A percentile compares a stretch with the other conserved stretches of the same genome.
These are phyloP conservation scores for Pteruthius melanotis DNA, from an alignment of 2,113 vertebrate species.

Conservation along the genomic window DNA sequence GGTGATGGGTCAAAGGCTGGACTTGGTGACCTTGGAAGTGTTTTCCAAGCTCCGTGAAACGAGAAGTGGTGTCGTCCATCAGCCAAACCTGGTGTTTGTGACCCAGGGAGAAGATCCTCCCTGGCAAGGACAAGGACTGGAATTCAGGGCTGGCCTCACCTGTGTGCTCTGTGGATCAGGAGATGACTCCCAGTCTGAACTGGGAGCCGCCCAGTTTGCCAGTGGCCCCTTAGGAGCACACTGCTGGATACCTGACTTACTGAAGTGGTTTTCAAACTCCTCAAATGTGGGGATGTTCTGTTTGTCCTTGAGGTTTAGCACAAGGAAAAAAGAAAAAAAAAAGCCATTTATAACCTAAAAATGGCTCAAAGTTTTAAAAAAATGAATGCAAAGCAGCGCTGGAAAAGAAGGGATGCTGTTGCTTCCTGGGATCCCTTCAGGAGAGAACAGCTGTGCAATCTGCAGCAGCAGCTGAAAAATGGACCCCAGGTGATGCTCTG, in stretches of 20 bases:
- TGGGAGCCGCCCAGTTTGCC: not conserved
- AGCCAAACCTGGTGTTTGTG: accelerated
- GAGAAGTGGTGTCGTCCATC: accelerated
- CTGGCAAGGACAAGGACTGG: accelerated
- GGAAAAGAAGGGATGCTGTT: accelerated
- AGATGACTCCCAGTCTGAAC: not conserved
- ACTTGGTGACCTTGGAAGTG: accelerated
- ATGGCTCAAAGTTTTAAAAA: not conserved
- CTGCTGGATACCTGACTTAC: accelerated
- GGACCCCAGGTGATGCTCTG: not conserved
- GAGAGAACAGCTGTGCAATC: not conserved
- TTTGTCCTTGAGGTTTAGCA: not conserved
- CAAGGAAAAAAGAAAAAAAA: no score
- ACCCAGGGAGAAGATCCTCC: accelerated
- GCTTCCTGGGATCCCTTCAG: not conserved
- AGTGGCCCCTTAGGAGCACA: accelerated
- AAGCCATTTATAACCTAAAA: not conserved
- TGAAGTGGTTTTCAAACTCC: not conserved
- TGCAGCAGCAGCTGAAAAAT: not conserved
- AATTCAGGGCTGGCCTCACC: not conserved
- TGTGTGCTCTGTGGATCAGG: accelerated
- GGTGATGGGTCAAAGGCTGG: accelerated
- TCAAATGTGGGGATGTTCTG: not conserved
- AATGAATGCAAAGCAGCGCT: not conserved
- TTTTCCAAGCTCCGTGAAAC: not conserved